These are phyloP conservation scores for Osmoderma eremita DNA, from an alignment of 2,888 invertebrate species.

Conservation along the genomic window DNA sequence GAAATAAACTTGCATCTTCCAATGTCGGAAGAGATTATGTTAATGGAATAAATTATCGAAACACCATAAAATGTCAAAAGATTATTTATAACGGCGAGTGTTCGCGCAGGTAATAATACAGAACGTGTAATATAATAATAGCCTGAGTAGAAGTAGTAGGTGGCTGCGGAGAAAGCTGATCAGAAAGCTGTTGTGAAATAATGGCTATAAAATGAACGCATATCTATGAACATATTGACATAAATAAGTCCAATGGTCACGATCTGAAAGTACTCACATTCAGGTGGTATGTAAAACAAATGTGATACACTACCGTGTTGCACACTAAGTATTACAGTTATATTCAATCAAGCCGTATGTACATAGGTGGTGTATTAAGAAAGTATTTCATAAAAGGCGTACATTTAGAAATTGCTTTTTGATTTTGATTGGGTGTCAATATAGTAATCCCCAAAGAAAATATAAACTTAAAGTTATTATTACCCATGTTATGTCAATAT, in stretches of 20 bases:
- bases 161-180: constrained; percentile 27
- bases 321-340: neutral
- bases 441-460: too few species aligned
- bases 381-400: too few species aligned
- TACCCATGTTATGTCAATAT: too few species aligned
- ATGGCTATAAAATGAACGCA: constrained; percentile 23
- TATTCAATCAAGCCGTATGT: too few species aligned
- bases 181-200: constrained; percentile 33
- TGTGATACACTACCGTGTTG: neutral
- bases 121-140: constrained; percentile 23
- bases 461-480: too few species aligned
- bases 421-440: too few species aligned
- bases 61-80: constrained; percentile 26
- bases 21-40: constrained; percentile 9
- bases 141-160: constrained; percentile 19
- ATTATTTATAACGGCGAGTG: constrained; percentile 24
- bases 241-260: constrained; percentile 43
- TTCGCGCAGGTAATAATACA: constrained; percentile 10
- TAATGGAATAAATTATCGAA: constrained; percentile 19
- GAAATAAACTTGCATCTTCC: neutral
- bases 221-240: constrained; percentile 20
- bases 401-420: too few species aligned
- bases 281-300: constrained; percentile 8
- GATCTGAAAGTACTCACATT: constrained; percentile 41
- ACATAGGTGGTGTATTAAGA: too few species aligned